Evolutionary conservation across 2,888 invertebrate genomes (phyloP), one percentile per base, ranked within the genome.

Genomic region (Hylaea fasciaria): DNA sequence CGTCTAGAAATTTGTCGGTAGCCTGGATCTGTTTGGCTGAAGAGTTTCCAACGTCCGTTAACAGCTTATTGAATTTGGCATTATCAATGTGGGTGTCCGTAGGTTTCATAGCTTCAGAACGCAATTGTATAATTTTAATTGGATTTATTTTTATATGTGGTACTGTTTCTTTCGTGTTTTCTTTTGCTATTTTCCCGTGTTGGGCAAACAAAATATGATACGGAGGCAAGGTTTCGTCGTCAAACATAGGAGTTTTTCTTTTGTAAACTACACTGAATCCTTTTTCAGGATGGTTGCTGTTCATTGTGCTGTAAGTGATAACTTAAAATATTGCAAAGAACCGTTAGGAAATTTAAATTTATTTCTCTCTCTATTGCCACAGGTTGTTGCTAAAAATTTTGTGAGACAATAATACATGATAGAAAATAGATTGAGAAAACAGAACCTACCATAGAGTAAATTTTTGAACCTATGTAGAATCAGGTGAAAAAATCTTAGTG

Each of bases 1-100:
- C 74, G 13, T 65, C 54, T 13, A 83, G 52, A 48, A 85, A 82
- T 64, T 80, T 77, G 12, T 81, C 75, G n/a, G 76, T 75, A 1
- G 53, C 65, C 37, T 52, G 45, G 47, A 68, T 71, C 60, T 80
- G 78, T 57, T 74, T 61, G 9, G 63, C 68, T 44, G 56, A 11
- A 1, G 62, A 57, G 12, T 43, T 49, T 14, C 56, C 64, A 4
- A 64, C 56, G 9, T 51, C 53, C n/a, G 22, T 43, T 2, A 62
- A 8, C 9, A 64, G 17, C 0, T 59, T 60, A n/a, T 43, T 52
- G 22, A 62, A 58, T 43, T 62, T 57, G 0, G 32, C 17, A 9
- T 58, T 48, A 14, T 44, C 39, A 17, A 45, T 40, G 22, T 3
- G 22, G 22, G 22, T 22, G 4, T 52, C 41, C 14, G 8, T 47